Evolutionary conservation across 2,888 invertebrate genomes (phyloP), one percentile per base, ranked within the genome.

Genomic region (Linyphia triangularis): DNA sequence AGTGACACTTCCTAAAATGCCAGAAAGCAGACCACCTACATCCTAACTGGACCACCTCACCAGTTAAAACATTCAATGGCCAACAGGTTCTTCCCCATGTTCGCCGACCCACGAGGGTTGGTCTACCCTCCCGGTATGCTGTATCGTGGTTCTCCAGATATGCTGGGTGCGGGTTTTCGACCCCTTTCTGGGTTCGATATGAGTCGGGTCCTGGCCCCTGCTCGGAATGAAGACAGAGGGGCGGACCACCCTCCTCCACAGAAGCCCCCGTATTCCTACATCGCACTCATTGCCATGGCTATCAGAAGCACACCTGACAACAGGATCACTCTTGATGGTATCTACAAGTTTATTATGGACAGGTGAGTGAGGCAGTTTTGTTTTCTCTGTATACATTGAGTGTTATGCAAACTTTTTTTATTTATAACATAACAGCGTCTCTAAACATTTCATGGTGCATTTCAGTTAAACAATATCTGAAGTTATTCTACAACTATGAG

Each of bases 201-300:
- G 67, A 65, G 69, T 19, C 72, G 89, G 43, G 79, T 89, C 13
- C 83, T 88, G 2, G 79, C 84, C 22, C 84, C 89, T 1, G 33
- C 89, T 10, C 84, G 79, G 57, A 51, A 43, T 24, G 63, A 67
- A 7, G 84, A 79, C 4, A 28, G 73, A 0, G 19, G 72, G 28
- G 19, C 78, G 6, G 86, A 89, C 6, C n/a, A n/a, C n/a, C 83
- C 88, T 13, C 83, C 81, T 1, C 90, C 86, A 0, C 91, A 90
- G 85, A 91, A 91, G 75, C 91, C 91, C 3, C 91, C 91, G 2
- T 91, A 92, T 90, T 93, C 93, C 0, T 93, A 93, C 91, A 93
- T 93, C 33, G 93, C 93, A 0, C 92, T 93, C 9, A 93, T 93
- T 33, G 93, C 93, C 37, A 93, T 93, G 93, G 93, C 93, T 4